phyloP scores from a whole-genome alignment of 2,888 invertebrate species.

The Xiphydria camelus region DNA sequence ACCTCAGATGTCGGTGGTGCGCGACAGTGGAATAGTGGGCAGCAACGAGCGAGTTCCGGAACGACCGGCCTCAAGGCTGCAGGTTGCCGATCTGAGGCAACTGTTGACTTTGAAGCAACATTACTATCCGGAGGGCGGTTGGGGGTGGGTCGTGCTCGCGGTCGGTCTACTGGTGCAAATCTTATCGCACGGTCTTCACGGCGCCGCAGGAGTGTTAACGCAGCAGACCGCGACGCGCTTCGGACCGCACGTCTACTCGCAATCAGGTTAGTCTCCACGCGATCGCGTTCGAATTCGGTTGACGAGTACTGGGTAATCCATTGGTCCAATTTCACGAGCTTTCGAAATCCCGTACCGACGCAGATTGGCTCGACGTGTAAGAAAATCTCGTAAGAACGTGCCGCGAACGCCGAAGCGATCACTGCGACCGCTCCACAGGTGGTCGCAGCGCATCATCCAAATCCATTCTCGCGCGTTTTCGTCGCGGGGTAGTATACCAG shows the following conservation, averaged over 20 bases:
- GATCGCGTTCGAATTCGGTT: too few relatives aligned
- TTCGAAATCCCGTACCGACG: too few relatives aligned
- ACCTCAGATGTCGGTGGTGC: constrained; percentile 68
- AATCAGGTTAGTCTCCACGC: constrained; percentile 64
- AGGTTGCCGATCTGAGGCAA: constrained; percentile 63
- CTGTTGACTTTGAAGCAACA: constrained; percentile 74
- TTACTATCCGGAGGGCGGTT: constrained; percentile 86
- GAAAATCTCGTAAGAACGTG: too few relatives aligned
- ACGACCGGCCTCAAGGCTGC: constrained; percentile 60
- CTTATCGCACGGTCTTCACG: constrained; percentile 75
- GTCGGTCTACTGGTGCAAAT: constrained; percentile 75
- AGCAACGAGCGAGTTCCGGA: constrained; percentile 59
- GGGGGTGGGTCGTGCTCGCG: constrained; percentile 82
- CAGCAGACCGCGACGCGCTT: constrained; percentile 66
- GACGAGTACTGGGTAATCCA: too few relatives aligned
- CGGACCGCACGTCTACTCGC: constrained; percentile 64
- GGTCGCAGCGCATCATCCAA: too few relatives aligned
- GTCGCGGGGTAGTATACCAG: too few relatives aligned
- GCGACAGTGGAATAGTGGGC: constrained; percentile 62
- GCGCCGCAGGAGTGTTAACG: constrained; percentile 66
- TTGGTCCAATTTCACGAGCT: too few relatives aligned
- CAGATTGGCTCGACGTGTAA: too few relatives aligned
- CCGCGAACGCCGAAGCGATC: too few relatives aligned
- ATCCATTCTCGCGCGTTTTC: too few relatives aligned
- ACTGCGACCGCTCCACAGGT: too few relatives aligned